phyloP scores from a whole-genome alignment of 2,113 vertebrate species.

The Microtus ochrogaster region DNA sequence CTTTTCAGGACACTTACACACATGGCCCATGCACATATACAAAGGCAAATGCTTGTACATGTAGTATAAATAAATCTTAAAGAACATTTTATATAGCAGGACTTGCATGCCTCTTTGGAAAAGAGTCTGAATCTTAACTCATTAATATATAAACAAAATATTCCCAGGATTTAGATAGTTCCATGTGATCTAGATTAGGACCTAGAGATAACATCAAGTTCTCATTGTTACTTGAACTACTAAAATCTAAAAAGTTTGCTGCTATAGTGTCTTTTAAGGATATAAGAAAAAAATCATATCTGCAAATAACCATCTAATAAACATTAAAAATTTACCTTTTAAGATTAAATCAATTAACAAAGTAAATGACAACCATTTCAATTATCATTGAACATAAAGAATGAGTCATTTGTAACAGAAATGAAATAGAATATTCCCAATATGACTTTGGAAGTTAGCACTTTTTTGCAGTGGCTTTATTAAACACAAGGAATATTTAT shows the following conservation, averaged over 20 bases:
- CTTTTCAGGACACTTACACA: not conserved
- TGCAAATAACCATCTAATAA: not conserved
- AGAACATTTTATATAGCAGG: not conserved
- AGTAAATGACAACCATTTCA: not conserved
- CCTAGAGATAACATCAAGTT: not conserved
- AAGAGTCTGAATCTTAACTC: not conserved
- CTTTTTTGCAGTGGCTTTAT: not conserved
- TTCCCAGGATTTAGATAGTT: not conserved
- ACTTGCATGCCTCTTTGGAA: not conserved
- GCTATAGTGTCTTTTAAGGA: not conserved
- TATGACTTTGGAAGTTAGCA: not conserved
- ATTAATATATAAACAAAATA: not conserved
- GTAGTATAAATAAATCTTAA: not conserved
- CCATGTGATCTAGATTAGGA: not conserved
- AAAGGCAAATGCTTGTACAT: not conserved
- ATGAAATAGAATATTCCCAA: not conserved
- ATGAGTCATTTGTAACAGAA: not conserved
- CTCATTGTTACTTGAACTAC: not conserved
- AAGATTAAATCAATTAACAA: slow-evolving; percentile 1
- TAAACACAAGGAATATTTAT: not conserved
- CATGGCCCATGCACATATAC: not conserved
- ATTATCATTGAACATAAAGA: not conserved
- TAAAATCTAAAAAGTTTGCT: not conserved
- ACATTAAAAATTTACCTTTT: not conserved
- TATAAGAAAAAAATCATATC: not conserved